Evolutionary conservation across 2,888 invertebrate genomes (phyloP), one percentile per base, ranked within the genome.

Genomic region (Deilephila porcellus): DNA sequence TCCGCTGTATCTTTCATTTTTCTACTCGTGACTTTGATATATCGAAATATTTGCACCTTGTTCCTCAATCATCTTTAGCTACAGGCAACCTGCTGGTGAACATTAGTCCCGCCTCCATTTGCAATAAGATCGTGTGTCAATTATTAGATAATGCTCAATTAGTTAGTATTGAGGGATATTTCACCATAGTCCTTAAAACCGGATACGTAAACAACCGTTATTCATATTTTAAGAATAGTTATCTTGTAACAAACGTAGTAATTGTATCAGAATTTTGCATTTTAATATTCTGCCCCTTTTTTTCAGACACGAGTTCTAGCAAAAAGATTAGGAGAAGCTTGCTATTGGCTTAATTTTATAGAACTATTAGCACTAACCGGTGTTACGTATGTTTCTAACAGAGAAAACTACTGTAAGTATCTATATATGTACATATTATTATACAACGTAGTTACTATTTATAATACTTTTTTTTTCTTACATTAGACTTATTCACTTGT

Each of bases 401-500:
- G 97, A 88, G 98, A 99, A 95, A 98, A 99, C 90, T 99, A 98
- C 95, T 98, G 98, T 98, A 95, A 97, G 98, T 96, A 82, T 76
- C 19, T 20, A 32, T 34, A 19, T 20, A 6, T 34, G 32, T 34
- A 5, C 2, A 56, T 53, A 8, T 14, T 73, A 63, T 71, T 60
- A 11, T 5, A 53, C 20, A 25, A 34, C 17, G 53, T n/a, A n/a
- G 17, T 56, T 19, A n/a, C n/a, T 45, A 45, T 45, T 45, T 14
- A 45, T 14, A 3, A 11, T 45, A 45, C 11, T 45, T 45, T 45
- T 45, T 45, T 45, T 45, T 45, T 45, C 11, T 37, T 0, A 8
- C 4, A 45, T 11, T 45, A 11, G 45, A 45, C 0, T 45, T 45
- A 11, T 45, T 14, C 45, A 11, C 14, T 45, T 1, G 45, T 45